phyloP scores from a whole-genome alignment of 2,888 invertebrate genomes.

The Tetranychus truncatus region DNA sequence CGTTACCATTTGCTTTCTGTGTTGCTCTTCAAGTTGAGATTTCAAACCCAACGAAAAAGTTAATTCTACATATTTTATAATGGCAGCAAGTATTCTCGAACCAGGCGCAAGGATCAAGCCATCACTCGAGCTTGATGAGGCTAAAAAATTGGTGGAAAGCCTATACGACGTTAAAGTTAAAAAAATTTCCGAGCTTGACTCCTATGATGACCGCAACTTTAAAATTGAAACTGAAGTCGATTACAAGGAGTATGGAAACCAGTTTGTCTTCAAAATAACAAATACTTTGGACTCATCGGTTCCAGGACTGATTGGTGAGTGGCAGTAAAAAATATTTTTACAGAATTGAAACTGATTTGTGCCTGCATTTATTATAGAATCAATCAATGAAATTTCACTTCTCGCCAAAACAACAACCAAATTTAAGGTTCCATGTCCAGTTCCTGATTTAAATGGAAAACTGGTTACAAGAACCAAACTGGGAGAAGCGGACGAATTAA shows the following conservation, averaged over 20 bases:
- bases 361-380: neutral
- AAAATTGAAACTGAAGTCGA: neutral
- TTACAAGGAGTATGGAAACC: neutral
- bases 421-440: neutral
- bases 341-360: neutral
- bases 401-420: neutral
- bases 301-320: constrained; percentile 37
- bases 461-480: neutral
- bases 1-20: too few species aligned
- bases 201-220: neutral
- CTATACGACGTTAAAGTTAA: neutral
- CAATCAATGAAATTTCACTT: neutral
- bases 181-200: neutral
- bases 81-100: neutral
- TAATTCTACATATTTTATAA: too few species aligned
- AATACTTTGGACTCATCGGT: constrained; percentile 62
- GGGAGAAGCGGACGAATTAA: constrained; percentile 11
- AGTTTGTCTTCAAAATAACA: constrained; percentile 55
- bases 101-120: neutral
- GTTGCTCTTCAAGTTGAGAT: too few species aligned
- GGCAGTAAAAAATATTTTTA: neutral
- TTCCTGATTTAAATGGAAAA: neutral
- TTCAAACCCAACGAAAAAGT: too few species aligned
- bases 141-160: neutral
- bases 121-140: neutral